A percentile compares a stretch with the other conserved stretches of the same genome.
Conservation (phyloP, 2,888 invertebrate species). For the Beris chalybata region DNA sequence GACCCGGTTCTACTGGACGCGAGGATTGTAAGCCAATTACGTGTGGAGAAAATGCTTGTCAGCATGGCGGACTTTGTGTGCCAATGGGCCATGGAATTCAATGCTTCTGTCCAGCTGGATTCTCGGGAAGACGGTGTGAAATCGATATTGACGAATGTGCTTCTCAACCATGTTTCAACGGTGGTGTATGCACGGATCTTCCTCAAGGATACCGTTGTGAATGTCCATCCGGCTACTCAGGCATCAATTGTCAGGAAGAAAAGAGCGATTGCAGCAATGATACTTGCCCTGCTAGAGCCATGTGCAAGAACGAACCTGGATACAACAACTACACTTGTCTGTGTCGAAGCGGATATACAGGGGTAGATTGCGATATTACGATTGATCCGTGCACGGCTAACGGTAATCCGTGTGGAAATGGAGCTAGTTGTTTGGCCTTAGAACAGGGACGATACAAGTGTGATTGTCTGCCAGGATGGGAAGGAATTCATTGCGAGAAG, state of each 20-base stretch:
- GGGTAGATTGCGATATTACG: slow-evolving; percentile 86
- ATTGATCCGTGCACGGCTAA: slow-evolving; percentile 88
- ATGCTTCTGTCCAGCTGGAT: slow-evolving; percentile 93
- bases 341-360: slow-evolving; percentile 93
- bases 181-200: slow-evolving; percentile 86
- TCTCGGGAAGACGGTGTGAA: slow-evolving; percentile 90
- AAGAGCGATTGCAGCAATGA: slow-evolving; percentile 84
- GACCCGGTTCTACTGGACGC: slow-evolving; percentile 74
- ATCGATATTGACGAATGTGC: slow-evolving; percentile 94
- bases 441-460: slow-evolving; percentile 93
- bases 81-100: slow-evolving; percentile 87
- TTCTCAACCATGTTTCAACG: slow-evolving; percentile 91
- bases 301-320: slow-evolving; percentile 95
- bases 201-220: slow-evolving; percentile 92
- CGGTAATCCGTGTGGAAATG: slow-evolving; percentile 89
- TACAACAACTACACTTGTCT: slow-evolving; percentile 88
- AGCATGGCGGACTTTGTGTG: slow-evolving; percentile 88
- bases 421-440: slow-evolving; percentile 84
- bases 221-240: slow-evolving; percentile 83
- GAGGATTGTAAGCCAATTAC: slow-evolving; percentile 87
- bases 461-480: slow-evolving; percentile 96
- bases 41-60: slow-evolving; percentile 85
- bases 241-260: slow-evolving; percentile 95
- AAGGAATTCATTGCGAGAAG: slow-evolving; percentile 91
- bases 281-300: slow-evolving; percentile 92